Percentiles rank a stretch among this genome's conserved stretches.
phyloP scores from a whole-genome alignment of 2,113 vertebrate species.

The Mormyrus iriodes region DNA sequence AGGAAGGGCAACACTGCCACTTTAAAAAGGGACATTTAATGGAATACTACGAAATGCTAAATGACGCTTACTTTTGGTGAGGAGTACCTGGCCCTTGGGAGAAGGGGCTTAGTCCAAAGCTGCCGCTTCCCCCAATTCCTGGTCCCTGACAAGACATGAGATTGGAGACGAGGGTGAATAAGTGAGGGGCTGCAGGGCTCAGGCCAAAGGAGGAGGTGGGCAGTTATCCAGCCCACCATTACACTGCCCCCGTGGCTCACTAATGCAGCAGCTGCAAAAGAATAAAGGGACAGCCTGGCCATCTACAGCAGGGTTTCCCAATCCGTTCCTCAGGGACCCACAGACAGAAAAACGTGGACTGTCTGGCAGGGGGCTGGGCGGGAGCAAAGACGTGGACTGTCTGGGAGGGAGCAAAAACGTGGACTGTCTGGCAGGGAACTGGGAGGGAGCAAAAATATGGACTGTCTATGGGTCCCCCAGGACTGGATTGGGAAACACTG shows the following conservation, averaged over 20 bases:
- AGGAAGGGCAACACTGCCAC: background rate
- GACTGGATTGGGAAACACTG: background rate
- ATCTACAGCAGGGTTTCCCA: background rate
- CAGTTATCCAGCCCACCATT: background rate
- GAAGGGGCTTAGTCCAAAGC: conserved; percentile 85
- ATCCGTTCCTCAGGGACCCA: background rate
- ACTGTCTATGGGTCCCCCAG: background rate
- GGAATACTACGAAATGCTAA: background rate
- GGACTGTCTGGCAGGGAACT: background rate
- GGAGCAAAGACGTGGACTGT: background rate
- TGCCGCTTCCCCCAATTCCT: conserved; percentile 75
- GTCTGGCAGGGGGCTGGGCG: no score
- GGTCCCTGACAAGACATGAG: conserved; percentile 62
- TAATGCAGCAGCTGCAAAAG: background rate
- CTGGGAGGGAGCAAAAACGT: no score
- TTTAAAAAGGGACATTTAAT: background rate
- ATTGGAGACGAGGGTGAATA: background rate
- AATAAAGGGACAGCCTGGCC: background rate
- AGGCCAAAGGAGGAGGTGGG: background rate
- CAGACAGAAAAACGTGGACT: background rate
- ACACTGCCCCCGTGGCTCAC: background rate
- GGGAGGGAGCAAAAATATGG: background rate
- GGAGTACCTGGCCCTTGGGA: conserved; percentile 81
- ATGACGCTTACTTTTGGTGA: conserved; percentile 83
- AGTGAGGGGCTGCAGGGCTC: background rate